phyloP scores from a whole-genome alignment of 2,888 invertebrate species.

The Hydraecia micacea region DNA sequence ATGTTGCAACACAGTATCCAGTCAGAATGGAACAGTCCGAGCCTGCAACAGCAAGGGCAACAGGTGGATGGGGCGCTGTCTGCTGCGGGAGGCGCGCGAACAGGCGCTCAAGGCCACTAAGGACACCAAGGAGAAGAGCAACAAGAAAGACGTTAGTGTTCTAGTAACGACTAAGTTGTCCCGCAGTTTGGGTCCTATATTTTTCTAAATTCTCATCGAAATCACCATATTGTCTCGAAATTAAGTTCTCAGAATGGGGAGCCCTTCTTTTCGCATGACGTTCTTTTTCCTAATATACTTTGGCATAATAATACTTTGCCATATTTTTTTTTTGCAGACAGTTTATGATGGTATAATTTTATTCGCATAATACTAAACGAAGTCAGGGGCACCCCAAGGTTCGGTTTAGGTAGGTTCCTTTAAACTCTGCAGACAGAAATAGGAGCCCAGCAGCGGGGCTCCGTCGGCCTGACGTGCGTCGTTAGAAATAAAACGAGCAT shows the following conservation, averaged over 20 bases:
- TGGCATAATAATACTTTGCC: no score
- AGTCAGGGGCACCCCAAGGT: no score
- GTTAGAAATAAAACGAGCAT: no score
- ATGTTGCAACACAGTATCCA: constrained; percentile 76
- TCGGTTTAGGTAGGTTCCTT: no score
- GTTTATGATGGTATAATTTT: no score
- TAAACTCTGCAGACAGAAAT: no score
- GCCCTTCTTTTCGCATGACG: no score
- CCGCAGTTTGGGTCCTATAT: neutral
- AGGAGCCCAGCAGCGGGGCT: no score
- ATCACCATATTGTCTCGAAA: neutral
- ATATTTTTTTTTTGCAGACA: no score
- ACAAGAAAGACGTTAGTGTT: constrained; percentile 77
- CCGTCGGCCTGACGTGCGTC: no score
- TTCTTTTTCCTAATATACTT: no score
- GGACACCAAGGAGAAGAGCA: constrained; percentile 78
- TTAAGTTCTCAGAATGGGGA: neutral
- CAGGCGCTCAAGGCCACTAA: constrained; percentile 76
- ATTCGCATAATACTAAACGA: no score
- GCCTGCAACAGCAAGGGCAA: constrained; percentile 73
- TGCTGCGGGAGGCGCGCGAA: constrained; percentile 84
- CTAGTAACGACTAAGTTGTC: neutral
- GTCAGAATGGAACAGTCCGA: constrained; percentile 67
- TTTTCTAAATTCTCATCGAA: neutral
- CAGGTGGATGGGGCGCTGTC: constrained; percentile 88